A percentile compares a stretch with the other conserved stretches of the same genome.
Conservation (phyloP, 1,140 invertebrate genomes). For the Solenopsis invicta region DNA sequence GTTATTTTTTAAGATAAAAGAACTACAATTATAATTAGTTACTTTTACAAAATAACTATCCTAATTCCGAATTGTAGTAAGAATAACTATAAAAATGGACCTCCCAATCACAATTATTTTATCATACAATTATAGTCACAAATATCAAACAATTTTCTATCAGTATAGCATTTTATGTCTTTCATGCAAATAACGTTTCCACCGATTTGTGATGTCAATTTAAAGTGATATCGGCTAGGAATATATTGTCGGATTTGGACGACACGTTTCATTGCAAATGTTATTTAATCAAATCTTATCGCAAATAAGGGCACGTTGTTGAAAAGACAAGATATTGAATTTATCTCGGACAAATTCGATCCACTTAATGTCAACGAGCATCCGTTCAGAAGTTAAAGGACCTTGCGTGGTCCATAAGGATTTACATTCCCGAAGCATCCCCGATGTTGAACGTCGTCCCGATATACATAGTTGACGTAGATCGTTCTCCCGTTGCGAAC, state of each 20-base stretch:
- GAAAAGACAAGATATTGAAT: constrained; percentile 49
- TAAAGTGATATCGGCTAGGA: not conserved
- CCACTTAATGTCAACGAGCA: constrained; percentile 48
- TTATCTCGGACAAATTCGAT: constrained; percentile 57
- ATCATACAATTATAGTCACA: too few relatives aligned
- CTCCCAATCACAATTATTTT: too few relatives aligned
- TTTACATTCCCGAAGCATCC: constrained; percentile 58
- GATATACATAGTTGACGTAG: constrained; percentile 41
- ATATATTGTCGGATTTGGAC: not conserved
- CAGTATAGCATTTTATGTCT: not conserved
- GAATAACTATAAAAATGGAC: too few relatives aligned
- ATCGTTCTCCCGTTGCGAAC: constrained; percentile 53
- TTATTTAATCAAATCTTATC: constrained; percentile 9
- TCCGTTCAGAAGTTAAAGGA: constrained; percentile 40
- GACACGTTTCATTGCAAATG: not conserved
- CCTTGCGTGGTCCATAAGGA: constrained; percentile 36
- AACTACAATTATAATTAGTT: too few relatives aligned
- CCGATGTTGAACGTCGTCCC: constrained; percentile 36
- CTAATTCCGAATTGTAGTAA: too few relatives aligned
- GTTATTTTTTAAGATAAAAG: too few relatives aligned
- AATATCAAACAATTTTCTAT: too few relatives aligned
- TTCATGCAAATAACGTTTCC: too few relatives aligned
- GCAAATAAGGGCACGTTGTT: not conserved
- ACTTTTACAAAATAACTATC: too few relatives aligned
- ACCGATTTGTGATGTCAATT: not conserved